Percentiles rank a stretch among this genome's conserved stretches.
These are phyloP conservation scores for Antigone vipio DNA, from an alignment of 2,113 vertebrate species.

Conservation along the genomic window DNA sequence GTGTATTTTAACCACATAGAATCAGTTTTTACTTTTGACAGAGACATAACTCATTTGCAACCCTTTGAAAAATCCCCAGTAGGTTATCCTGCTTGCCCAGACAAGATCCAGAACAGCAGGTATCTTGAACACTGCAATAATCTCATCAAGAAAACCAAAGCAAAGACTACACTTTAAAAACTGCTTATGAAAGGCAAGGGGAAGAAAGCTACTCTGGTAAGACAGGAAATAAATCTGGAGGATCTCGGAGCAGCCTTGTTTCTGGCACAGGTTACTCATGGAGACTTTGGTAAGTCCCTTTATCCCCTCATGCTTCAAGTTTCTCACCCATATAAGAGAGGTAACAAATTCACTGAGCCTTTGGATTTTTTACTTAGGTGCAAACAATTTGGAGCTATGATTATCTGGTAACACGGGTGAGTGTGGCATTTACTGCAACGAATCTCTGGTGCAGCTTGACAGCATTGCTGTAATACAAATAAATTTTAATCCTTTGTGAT, in stretches of 20 bases:
- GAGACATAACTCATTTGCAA: neutral
- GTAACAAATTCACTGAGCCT: neutral
- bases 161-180: neutral
- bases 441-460: neutral
- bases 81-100: neutral
- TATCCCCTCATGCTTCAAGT: neutral
- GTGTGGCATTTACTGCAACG: neutral
- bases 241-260: neutral
- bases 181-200: neutral
- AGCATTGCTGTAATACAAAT: neutral
- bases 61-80: neutral
- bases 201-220: neutral
- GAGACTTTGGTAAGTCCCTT: neutral
- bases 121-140: neutral
- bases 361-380: neutral
- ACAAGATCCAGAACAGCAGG: neutral
- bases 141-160: neutral
- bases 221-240: neutral
- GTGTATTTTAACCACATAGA: neutral
- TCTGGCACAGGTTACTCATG: neutral
- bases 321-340: neutral
- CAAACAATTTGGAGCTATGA: neutral
- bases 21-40: neutral
- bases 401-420: neutral
- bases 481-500: neutral